These are phyloP conservation scores for Erebia ligea DNA, from an alignment of 2,888 invertebrate genomes.

Conservation along the genomic window DNA sequence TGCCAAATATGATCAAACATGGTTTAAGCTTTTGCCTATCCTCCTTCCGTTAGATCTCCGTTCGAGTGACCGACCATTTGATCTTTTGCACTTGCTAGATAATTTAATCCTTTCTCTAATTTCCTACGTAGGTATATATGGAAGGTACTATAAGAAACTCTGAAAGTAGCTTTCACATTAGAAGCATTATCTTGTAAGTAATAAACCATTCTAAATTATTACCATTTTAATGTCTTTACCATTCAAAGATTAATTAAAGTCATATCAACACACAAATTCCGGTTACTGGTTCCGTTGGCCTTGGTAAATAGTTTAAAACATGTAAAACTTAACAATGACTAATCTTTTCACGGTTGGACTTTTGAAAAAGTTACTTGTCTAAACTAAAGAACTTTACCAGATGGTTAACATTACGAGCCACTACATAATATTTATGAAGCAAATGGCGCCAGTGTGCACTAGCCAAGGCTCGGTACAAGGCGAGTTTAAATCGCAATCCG, in stretches of 20 bases:
- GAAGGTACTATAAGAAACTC: background rate
- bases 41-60: background rate
- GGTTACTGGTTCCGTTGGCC: background rate
- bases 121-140: background rate
- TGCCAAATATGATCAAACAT: background rate
- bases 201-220: too few relatives aligned
- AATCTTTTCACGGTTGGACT: background rate
- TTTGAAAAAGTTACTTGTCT: background rate
- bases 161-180: too few relatives aligned
- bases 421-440: conserved; percentile 37
- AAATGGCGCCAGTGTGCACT: conserved; percentile 31
- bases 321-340: background rate
- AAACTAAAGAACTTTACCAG: conserved; percentile 37
- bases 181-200: too few relatives aligned
- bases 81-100: too few relatives aligned
- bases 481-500: conserved; percentile 19
- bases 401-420: conserved; percentile 38
- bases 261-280: background rate
- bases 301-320: background rate
- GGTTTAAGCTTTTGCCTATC: background rate
- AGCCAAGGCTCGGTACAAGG: conserved; percentile 32
- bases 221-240: background rate
- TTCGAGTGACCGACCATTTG: background rate
- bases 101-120: background rate
- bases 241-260: background rate